Conservation (phyloP, 2,888 invertebrate species). For the Acanthosoma haemorrhoidale region DNA sequence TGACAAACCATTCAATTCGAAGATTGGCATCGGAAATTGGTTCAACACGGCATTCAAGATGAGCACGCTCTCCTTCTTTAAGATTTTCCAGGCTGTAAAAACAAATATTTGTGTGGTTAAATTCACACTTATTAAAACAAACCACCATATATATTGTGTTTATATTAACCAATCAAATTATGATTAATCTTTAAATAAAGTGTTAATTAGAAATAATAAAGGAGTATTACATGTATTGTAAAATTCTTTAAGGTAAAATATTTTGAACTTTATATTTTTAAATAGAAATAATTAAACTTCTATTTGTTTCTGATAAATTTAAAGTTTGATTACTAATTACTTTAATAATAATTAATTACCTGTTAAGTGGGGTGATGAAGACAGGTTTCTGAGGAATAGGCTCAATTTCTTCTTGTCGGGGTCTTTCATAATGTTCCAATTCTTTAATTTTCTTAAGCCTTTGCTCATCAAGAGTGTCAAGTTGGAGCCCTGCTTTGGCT, state of each 20-base stretch:
- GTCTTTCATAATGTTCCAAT: constrained; percentile 73
- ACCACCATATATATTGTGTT: too few species aligned
- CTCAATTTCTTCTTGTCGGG: constrained; percentile 68
- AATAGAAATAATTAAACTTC: too few species aligned
- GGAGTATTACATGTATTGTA: neutral
- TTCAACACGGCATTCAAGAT: constrained; percentile 85
- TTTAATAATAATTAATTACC: constrained; percentile 39
- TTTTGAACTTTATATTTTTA: too few species aligned
- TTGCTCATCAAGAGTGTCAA: constrained; percentile 88
- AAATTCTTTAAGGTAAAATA: too few species aligned
- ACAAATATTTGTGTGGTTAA: neutral
- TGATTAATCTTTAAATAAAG: neutral
- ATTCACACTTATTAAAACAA: neutral
- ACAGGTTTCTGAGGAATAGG: constrained; percentile 75
- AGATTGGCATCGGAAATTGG: constrained; percentile 86
- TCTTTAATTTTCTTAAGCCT: constrained; percentile 82
- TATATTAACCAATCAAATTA: too few species aligned
- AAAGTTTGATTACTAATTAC: too few species aligned
- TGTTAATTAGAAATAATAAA: neutral
- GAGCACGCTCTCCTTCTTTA: constrained; percentile 85
- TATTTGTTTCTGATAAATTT: too few species aligned
- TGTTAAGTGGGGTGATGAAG: constrained; percentile 81
- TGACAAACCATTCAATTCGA: constrained; percentile 93
- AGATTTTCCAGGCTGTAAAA: constrained; percentile 68
- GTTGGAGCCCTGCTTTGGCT: constrained; percentile 77